phyloP scores from a whole-genome alignment of 2,888 invertebrate genomes.

The Eucera pruinosa region DNA sequence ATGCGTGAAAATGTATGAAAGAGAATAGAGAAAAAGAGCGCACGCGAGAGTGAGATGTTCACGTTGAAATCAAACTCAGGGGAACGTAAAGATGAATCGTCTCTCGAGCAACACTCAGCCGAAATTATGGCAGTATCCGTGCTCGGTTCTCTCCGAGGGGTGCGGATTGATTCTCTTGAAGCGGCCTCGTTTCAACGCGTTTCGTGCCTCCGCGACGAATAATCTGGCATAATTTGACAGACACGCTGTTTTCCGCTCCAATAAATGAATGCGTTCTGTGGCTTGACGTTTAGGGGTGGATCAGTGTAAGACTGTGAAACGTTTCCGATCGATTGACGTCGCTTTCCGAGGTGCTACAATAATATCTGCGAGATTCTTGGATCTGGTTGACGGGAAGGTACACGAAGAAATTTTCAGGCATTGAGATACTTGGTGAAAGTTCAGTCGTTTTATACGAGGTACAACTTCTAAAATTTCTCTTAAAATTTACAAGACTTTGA shows the following conservation, averaged over 20 bases:
- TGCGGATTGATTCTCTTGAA: constrained; percentile 28
- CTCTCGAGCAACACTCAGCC: constrained; percentile 52
- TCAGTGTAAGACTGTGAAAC: too few species aligned
- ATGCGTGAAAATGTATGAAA: background rate
- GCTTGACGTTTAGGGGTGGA: background rate
- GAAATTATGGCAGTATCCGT: constrained; percentile 34
- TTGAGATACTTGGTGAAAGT: too few species aligned
- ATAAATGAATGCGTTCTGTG: constrained; percentile 1
- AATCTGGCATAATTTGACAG: background rate
- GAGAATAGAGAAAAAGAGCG: background rate
- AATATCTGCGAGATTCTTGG: background rate
- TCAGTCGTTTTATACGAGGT: too few species aligned
- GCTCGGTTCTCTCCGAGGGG: constrained; percentile 46
- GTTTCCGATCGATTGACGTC: constrained; percentile 1
- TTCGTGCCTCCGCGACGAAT: constrained; percentile 8
- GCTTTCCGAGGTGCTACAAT: background rate
- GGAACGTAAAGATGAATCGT: constrained; percentile 67
- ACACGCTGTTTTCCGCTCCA: background rate
- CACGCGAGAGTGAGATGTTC: constrained; percentile 48
- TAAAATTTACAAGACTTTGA: too few species aligned
- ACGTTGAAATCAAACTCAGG: constrained; percentile 70
- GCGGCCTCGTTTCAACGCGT: constrained; percentile 40
- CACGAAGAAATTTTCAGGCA: too few species aligned
- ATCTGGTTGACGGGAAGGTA: background rate
- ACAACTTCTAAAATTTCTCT: too few species aligned